Evolutionary conservation across 2,888 invertebrate species (phyloP), one percentile per base, ranked within the genome.

Genomic region (Polyommatus icarus): DNA sequence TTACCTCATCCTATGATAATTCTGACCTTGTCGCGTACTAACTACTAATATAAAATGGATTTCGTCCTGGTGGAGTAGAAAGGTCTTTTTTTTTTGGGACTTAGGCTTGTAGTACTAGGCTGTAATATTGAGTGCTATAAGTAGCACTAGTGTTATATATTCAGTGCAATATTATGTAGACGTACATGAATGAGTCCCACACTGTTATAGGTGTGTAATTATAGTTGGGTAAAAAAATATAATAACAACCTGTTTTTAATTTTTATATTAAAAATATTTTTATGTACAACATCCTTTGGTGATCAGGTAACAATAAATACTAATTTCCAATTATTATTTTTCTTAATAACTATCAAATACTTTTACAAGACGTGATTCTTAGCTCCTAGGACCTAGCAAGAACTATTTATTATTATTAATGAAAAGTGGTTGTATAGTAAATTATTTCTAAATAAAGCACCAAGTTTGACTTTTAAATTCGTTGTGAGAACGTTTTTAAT

Each of bases 401-500:
- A 67, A 29, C 29, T 67, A 32, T 29, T 4, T 15, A 54, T 54
- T 54, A 50, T 8, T 59, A 32, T 29, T 61, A 61, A 29, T 67
- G 29, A 32, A 67, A 29, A 32, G 67, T 67, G 12, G 29, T 29
- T 67, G 3, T 61, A 61, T 12, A 67, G 15, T 67, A 15, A 67
- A 29, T 67, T 29, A 67, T 15, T 29, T 29, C 29, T 67, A 18
- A 67, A 15, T 61, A 32, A 32, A 67, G 67, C 67, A 67, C 67
- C 67, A 80, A 82, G 89, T 90, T 84, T 92, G 91, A 92, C 91
- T 91, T 75, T 5, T 75, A 75, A 75, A 50, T 75, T 75, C 50
- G 18, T 54, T 29, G 50, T 75, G 12, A 12, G n/a, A 57, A 32
- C 7, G 12, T 76, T 57, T 32, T 18, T 20, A 54, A 10, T 12